These are phyloP conservation scores for Spisula solida DNA, from an alignment of 2,888 invertebrate genomes.

Conservation along the genomic window DNA sequence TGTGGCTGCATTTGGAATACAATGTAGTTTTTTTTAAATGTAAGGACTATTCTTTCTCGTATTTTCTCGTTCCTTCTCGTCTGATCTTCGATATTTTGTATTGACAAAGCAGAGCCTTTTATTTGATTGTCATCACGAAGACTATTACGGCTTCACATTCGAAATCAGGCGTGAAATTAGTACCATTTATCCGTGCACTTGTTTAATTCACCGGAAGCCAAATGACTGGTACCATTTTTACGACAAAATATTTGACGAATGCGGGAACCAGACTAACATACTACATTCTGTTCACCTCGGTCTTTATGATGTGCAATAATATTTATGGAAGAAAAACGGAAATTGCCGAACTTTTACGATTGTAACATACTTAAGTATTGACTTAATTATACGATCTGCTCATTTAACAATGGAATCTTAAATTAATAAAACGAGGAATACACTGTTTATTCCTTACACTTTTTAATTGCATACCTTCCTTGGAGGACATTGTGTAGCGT, in stretches of 20 bases:
- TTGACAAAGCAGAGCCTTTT: not conserved
- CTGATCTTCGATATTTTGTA: not conserved
- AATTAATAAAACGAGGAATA: not conserved
- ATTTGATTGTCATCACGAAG: not conserved
- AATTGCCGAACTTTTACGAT: no score
- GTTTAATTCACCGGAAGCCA: not conserved
- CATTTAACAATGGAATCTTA: not conserved
- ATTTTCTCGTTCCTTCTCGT: not conserved
- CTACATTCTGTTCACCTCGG: no score
- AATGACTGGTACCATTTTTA: not conserved
- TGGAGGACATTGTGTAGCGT: no score
- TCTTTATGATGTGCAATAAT: no score
- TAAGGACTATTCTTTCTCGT: not conserved
- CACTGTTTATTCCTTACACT: no score
- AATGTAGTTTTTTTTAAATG: not conserved
- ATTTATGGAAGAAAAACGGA: no score
- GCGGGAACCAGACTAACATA: not conserved
- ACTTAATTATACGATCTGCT: not conserved
- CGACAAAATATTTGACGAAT: not conserved
- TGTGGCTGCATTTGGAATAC: not conserved
- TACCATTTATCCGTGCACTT: constrained; percentile 7
- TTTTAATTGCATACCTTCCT: no score
- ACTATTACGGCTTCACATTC: not conserved
- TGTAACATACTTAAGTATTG: no score
- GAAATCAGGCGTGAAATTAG: constrained; percentile 17